Evolutionary conservation across 2,888 invertebrate species (phyloP).

Genomic region (Heterodera filipjevi): DNA sequence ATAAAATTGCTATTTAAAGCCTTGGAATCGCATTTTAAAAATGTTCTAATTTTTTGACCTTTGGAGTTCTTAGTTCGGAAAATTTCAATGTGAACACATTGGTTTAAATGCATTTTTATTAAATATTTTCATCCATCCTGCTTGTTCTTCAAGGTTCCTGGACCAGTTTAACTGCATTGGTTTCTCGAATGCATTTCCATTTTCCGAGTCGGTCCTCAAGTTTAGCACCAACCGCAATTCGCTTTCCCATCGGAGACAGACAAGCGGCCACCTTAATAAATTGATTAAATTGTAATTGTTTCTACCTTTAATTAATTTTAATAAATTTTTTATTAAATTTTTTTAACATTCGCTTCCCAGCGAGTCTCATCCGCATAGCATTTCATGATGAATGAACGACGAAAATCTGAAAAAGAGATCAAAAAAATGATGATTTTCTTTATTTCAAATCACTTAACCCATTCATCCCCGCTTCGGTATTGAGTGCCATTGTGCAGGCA

Average conservation of each 20-base stretch:
- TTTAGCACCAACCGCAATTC: conserved; percentile 32
- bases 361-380: conserved; percentile 22
- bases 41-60: no score
- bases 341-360: conserved; percentile 29
- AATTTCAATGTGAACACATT: no score
- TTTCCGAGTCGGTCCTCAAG: conserved; percentile 23
- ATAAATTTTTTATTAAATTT: background rate
- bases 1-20: no score
- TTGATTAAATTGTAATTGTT: background rate
- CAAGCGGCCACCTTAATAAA: conserved; percentile 23
- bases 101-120: no score
- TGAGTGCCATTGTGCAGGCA: conserved; percentile 28
- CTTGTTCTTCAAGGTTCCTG: background rate
- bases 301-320: background rate
- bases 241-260: conserved; percentile 28
- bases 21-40: no score
- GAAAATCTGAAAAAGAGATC: background rate
- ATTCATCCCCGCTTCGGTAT: conserved; percentile 32
- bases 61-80: no score
- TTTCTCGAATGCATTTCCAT: conserved; percentile 31
- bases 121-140: no score
- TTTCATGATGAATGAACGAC: conserved; percentile 33
- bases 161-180: background rate
- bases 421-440: background rate
- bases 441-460: background rate